Percentiles rank a stretch among this genome's conserved stretches.
phyloP scores from a whole-genome alignment of 2,797 vertebrate genomes.

The Thripadectes ignobilis region DNA sequence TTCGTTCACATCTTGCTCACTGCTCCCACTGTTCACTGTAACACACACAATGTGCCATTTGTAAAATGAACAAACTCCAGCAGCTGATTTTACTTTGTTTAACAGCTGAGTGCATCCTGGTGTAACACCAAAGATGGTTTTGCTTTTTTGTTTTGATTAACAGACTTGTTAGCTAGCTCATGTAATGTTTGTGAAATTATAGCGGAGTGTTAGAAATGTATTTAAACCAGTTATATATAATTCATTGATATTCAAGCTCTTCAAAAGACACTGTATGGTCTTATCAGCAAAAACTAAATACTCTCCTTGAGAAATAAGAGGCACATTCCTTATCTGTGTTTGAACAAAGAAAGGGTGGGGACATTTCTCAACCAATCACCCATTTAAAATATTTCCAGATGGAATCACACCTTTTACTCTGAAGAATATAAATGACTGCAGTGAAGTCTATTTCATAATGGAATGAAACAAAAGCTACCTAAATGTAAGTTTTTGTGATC shows the following conservation, averaged over 20 bases:
- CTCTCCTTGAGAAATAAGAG: conserved; percentile 26
- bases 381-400: conserved; percentile 17
- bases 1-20: background rate
- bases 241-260: background rate
- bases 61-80: background rate
- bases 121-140: background rate
- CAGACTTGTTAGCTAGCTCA: background rate
- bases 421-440: background rate
- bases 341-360: conserved; percentile 7
- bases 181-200: background rate
- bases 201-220: background rate
- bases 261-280: background rate
- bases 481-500: background rate
- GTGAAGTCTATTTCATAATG: background rate
- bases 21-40: background rate
- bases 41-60: background rate
- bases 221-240: conserved; percentile 9
- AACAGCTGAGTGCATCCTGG: background rate
- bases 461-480: background rate
- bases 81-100: background rate
- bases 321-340: conserved; percentile 22
- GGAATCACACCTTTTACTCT: conserved; percentile 11
- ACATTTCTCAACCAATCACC: background rate
- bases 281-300: conserved; percentile 3
- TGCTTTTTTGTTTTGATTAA: background rate